A percentile compares a stretch with the other conserved stretches of the same genome.
These are phyloP conservation scores for Perizoma affinitatum DNA, from an alignment of 2,888 invertebrate species.

Conservation along the genomic window DNA sequence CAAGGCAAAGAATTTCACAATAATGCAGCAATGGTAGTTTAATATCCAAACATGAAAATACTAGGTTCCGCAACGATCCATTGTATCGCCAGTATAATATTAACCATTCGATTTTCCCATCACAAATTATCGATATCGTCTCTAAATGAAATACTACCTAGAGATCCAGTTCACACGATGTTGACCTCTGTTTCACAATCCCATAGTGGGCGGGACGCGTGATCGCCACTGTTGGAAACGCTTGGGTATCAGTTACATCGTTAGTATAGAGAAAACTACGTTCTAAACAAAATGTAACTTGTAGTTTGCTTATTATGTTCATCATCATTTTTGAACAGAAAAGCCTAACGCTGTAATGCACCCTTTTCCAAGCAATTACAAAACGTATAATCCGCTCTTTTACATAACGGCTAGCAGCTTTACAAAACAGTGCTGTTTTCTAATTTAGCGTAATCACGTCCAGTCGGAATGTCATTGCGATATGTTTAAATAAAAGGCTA, in stretches of 20 bases:
- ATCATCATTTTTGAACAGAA: too few relatives aligned
- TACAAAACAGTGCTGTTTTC: too few relatives aligned
- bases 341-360: too few relatives aligned
- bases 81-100: constrained; percentile 20
- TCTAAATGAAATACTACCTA: constrained; percentile 37
- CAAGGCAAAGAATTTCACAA: constrained; percentile 7
- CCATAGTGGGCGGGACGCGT: constrained; percentile 37
- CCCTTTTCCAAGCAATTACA: too few relatives aligned
- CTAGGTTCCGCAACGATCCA: constrained; percentile 16
- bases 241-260: constrained; percentile 27
- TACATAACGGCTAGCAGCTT: too few relatives aligned
- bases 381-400: too few relatives aligned
- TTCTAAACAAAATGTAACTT: too few relatives aligned
- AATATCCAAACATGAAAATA: constrained; percentile 5
- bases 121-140: constrained; percentile 40
- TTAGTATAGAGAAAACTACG: constrained; percentile 5
- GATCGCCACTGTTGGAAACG: constrained; percentile 28
- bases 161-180: constrained; percentile 42
- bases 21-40: constrained; percentile 9
- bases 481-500: too few relatives aligned
- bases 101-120: constrained; percentile 28
- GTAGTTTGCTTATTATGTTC: too few relatives aligned
- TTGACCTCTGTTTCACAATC: constrained; percentile 40
- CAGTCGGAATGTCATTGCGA: too few relatives aligned
- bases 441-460: too few relatives aligned